These are phyloP conservation scores for Cheilosia grossa DNA, from an alignment of 2,888 invertebrate genomes.

Conservation along the genomic window DNA sequence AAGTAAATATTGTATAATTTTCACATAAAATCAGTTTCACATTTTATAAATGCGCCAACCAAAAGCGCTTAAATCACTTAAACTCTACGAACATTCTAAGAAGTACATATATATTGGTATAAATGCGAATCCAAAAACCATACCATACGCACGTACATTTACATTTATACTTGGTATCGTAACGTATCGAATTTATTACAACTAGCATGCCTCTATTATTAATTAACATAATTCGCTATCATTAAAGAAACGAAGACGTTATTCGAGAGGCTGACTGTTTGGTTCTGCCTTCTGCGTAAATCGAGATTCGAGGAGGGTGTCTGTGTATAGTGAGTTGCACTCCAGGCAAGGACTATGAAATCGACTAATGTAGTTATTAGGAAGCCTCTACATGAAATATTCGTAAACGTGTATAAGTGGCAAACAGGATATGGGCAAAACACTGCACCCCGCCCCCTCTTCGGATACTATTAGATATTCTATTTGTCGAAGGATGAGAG, in stretches of 20 bases:
- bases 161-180: conserved; percentile 22
- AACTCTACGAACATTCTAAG: conserved; percentile 23
- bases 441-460: conserved; percentile 3
- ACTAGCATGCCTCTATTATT: conserved; percentile 30
- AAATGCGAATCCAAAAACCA: conserved; percentile 25
- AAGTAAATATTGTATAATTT: conserved; percentile 25
- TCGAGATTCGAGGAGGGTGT: background rate
- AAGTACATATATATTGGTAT: background rate
- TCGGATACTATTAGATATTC: conserved; percentile 53
- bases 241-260: conserved; percentile 42
- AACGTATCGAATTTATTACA: conserved; percentile 54
- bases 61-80: conserved; percentile 24
- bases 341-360: conserved; percentile 43
- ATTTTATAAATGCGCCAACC: conserved; percentile 35
- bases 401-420: conserved; percentile 8
- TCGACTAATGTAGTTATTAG: conserved; percentile 33
- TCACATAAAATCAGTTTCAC: conserved; percentile 25
- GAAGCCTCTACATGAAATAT: conserved; percentile 29
- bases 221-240: conserved; percentile 68
- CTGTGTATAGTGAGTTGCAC: conserved; percentile 28
- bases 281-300: background rate
- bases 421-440: conserved; percentile 3
- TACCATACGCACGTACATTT: background rate
- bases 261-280: conserved; percentile 17
- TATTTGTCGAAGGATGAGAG: conserved; percentile 16